These are phyloP conservation scores for Epinephelus fuscoguttatus DNA, from an alignment of 2,113 vertebrate genomes.

Conservation along the genomic window DNA sequence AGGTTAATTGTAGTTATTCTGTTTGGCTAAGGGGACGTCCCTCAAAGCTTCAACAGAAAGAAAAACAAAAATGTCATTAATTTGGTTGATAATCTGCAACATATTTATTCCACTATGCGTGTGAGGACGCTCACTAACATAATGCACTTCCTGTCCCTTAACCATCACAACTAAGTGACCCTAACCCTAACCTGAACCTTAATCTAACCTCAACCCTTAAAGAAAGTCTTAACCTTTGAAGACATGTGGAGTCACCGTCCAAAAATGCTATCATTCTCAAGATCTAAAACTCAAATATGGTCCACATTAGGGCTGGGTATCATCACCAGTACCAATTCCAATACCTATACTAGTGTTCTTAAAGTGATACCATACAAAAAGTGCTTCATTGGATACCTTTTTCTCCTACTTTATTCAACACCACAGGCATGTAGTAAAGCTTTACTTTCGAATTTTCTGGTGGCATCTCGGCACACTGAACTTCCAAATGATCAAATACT, in stretches of 20 bases:
- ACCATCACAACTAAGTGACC: neutral
- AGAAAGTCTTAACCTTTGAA: neutral
- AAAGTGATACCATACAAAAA: no score
- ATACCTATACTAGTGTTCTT: no score
- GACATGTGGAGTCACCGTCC: neutral
- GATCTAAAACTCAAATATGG: neutral
- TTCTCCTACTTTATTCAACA: no score
- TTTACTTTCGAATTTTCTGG: no score
- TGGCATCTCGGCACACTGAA: no score
- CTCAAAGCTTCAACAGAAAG: neutral
- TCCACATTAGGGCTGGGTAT: neutral
- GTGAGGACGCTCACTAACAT: neutral
- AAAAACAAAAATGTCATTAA: neutral
- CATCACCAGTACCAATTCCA: no score
- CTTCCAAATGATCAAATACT: no score
- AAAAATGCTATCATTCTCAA: neutral
- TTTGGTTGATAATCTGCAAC: neutral
- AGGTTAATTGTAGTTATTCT: neutral
- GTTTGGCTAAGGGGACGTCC: neutral
- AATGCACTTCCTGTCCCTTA: neutral
- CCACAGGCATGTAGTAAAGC: no score
- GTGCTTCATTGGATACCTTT: no score
- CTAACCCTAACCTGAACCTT: neutral
- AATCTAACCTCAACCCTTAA: neutral
- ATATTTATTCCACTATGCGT: neutral